Percentiles rank a stretch among this genome's conserved stretches.
Evolutionary conservation across 2,113 vertebrate genomes (phyloP).

Genomic region (Callionymus lyra): DNA sequence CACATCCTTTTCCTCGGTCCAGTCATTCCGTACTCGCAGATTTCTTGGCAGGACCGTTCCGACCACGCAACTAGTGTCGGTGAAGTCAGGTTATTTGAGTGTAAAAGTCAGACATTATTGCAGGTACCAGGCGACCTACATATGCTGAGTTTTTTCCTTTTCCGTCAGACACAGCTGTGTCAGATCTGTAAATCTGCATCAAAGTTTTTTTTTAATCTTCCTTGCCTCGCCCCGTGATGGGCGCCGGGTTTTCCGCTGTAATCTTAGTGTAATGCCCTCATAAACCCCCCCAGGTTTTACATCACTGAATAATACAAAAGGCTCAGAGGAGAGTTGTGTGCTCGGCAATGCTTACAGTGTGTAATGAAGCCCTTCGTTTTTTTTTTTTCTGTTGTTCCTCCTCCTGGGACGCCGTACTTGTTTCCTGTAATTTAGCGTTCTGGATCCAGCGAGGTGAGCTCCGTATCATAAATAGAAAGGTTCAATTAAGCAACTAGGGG

Average conservation of each 20-base stretch:
- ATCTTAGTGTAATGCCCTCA: conserved; percentile 61
- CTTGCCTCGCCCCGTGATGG: conserved; percentile 29
- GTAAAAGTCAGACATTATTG: conserved; percentile 7
- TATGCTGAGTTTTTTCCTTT: conserved; percentile 14
- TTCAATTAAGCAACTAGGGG: conserved; percentile 50
- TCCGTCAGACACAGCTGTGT: conserved; percentile 44
- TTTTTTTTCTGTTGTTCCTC: too few relatives aligned
- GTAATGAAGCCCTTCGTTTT: conserved; percentile 37
- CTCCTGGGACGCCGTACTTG: conserved; percentile 23
- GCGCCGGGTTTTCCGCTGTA: conserved; percentile 43
- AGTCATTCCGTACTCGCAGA: conserved; percentile 17
- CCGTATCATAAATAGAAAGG: conserved; percentile 52
- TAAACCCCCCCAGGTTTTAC: conserved; percentile 46
- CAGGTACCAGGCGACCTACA: conserved; percentile 54
- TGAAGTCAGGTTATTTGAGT: neutral
- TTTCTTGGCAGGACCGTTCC: conserved; percentile 11
- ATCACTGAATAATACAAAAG: conserved; percentile 52
- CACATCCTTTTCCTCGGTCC: conserved; percentile 33
- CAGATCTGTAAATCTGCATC: conserved; percentile 46
- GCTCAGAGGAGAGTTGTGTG: conserved; percentile 23
- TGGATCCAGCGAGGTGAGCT: conserved; percentile 37
- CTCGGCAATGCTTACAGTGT: conserved; percentile 23
- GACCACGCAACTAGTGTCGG: neutral
- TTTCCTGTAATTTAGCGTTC: conserved; percentile 21
- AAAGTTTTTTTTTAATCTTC: conserved; percentile 54